Percentiles rank a stretch among this genome's conserved stretches.
These are phyloP conservation scores for Ormyrus nitidulus DNA, from an alignment of 2,888 invertebrate species.

Conservation along the genomic window DNA sequence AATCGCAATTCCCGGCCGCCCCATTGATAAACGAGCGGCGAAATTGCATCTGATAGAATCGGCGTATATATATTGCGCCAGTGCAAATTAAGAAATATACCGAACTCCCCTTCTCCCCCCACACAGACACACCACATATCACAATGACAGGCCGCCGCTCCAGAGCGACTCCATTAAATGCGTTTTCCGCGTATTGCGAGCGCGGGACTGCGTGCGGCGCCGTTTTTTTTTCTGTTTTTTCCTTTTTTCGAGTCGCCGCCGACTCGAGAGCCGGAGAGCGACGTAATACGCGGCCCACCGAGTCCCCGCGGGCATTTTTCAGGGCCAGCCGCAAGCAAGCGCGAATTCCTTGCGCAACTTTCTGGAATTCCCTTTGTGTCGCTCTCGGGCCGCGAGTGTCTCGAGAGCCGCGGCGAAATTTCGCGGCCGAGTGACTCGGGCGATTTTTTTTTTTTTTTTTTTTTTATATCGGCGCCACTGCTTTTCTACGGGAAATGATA, in stretches of 20 bases:
- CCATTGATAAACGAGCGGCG: constrained; percentile 20
- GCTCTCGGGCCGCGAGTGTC: background rate
- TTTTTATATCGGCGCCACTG: too few species aligned
- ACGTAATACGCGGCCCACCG: constrained; percentile 54
- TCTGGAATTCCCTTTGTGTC: constrained; percentile 51
- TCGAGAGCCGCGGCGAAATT: too few species aligned
- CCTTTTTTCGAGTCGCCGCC: background rate
- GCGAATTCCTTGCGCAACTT: constrained; percentile 54
- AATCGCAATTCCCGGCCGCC: constrained; percentile 28
- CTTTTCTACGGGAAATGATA: too few species aligned
- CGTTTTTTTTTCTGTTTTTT: background rate
- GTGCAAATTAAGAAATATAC: constrained; percentile 49
- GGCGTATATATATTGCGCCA: constrained; percentile 30
- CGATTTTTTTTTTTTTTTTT: too few species aligned
- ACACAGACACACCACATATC: too few species aligned
- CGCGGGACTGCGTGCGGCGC: background rate
- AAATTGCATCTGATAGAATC: constrained; percentile 25
- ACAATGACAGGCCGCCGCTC: constrained; percentile 39
- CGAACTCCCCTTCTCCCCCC: too few species aligned
- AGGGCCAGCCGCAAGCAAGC: constrained; percentile 31
- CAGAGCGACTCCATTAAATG: background rate
- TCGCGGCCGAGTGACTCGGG: too few species aligned
- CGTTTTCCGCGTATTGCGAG: too few species aligned
- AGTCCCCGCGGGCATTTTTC: constrained; percentile 50
- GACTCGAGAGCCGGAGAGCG: constrained; percentile 48